Evolutionary conservation across 2,888 invertebrate species (phyloP).

Genomic region (Dryomyza anilis): DNA sequence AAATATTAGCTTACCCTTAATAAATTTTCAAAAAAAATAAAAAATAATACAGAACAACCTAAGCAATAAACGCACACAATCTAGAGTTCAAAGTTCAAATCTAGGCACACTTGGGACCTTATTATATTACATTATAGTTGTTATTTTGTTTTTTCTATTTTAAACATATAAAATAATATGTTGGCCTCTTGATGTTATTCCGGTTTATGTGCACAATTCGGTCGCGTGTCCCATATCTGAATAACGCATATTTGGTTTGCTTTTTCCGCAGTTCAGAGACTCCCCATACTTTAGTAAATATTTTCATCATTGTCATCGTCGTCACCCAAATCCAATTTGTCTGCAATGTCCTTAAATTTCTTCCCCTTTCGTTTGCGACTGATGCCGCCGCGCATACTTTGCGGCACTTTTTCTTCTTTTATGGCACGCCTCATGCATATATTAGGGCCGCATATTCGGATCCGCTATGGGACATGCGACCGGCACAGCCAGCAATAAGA

Average conservation of each 20-base stretch:
- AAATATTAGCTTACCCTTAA: no score
- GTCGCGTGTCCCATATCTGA: constrained; percentile 42
- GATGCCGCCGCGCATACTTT: no score
- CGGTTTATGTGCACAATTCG: constrained; percentile 31
- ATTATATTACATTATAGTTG: not conserved
- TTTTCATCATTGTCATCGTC: no score
- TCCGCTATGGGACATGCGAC: constrained; percentile 19
- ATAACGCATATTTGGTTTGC: not conserved
- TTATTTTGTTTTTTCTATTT: not conserved
- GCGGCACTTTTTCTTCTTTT: no score
- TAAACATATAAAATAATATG: no score
- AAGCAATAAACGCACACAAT: no score
- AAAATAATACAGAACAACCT: no score
- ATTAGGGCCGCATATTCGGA: not conserved
- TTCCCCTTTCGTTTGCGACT: not conserved
- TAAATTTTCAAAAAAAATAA: no score
- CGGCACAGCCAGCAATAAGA: not conserved
- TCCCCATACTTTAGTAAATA: no score
- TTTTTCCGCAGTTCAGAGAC: no score
- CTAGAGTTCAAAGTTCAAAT: not conserved
- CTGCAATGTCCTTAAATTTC: constrained; percentile 4
- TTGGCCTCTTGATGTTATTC: no score
- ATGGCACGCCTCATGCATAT: not conserved
- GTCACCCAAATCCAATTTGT: constrained; percentile 31
- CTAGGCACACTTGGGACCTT: not conserved